phyloP scores from a whole-genome alignment of 2,113 vertebrate species.

The Pelvicachromis taeniatus region DNA sequence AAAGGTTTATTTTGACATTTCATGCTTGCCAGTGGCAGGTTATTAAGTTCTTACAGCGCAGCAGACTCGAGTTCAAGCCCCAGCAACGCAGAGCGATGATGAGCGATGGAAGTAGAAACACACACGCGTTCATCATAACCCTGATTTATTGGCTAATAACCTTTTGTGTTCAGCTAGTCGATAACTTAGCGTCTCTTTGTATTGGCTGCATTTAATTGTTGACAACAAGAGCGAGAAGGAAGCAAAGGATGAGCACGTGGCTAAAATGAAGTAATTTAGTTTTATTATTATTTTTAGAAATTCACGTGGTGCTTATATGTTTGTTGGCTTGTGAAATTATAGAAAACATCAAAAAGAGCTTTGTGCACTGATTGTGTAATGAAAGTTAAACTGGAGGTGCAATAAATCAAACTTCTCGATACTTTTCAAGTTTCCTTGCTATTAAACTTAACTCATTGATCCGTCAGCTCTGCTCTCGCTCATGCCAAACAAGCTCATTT shows the following conservation, averaged over 20 bases:
- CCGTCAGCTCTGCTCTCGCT: background rate
- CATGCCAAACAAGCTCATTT: background rate
- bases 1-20: constrained; percentile 10
- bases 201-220: background rate
- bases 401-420: background rate
- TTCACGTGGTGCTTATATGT: background rate
- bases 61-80: constrained; percentile 4
- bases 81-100: background rate
- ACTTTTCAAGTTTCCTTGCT: background rate
- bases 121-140: constrained; percentile 29
- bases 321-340: background rate
- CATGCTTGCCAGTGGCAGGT: constrained; percentile 12
- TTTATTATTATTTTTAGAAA: background rate
- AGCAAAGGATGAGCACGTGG: background rate
- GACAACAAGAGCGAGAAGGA: background rate
- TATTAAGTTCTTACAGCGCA: constrained; percentile 12
- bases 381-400: background rate
- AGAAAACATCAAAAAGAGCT: background rate
- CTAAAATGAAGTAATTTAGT: background rate
- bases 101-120: constrained; percentile 16
- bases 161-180: constrained; percentile 26
- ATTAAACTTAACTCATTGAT: constrained; percentile 19
- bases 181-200: constrained; percentile 33
- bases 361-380: background rate
- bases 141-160: constrained; percentile 48